Evolutionary conservation across 2,113 vertebrate genomes (phyloP), one percentile per base, ranked within the genome.

Genomic region (Puffinus mauretanicus): DNA sequence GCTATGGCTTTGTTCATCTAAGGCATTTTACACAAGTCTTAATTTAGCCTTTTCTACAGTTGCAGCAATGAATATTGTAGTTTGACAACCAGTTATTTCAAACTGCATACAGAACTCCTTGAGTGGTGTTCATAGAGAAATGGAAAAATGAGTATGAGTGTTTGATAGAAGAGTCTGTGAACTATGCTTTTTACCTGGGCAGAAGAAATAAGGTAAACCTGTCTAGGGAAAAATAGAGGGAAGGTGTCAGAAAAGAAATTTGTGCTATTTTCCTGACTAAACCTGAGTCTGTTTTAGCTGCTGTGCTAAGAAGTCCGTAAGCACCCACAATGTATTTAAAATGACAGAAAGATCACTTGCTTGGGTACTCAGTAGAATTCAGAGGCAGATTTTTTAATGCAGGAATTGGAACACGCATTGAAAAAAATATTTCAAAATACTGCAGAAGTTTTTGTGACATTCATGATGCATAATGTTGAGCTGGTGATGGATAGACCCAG

Each of bases 11-110:
- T 78, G 60, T 96, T 94, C 49, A 47, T 54, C 34, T 49, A 25
- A 88, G 29, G 38, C n/a, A n/a, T 83, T 95, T 91, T 93, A 22
- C 72, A 93, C 49, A 90, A 93, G 44, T 78, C 76, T 96, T 92
- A 90, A 93, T 93, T 97, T 95, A 95, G 76, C 51, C 65, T 96
- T 97, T 93, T 96, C 86, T 91, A n/a, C 38, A 54, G 36, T 86
- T 93, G 62, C 77, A 96, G 79, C 79, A 96, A 13, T 82, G 88
- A 95, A 87, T 70, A 49, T 57, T 83, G 36, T 65, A 76, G 61
- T 91, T 93, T 96, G 96, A 95, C 94, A 97, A 64, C 64, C 72
- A 90, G 66, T 94, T 96, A 97, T 97, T 97, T 97, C 85, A 93
- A 95, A 92, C 55, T 78, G 78, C 64, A 79, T 86, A 73, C 55